Evolutionary conservation across 2,888 invertebrate species (phyloP), one percentile per base, ranked within the genome.

Genomic region (Orgyia antiqua): DNA sequence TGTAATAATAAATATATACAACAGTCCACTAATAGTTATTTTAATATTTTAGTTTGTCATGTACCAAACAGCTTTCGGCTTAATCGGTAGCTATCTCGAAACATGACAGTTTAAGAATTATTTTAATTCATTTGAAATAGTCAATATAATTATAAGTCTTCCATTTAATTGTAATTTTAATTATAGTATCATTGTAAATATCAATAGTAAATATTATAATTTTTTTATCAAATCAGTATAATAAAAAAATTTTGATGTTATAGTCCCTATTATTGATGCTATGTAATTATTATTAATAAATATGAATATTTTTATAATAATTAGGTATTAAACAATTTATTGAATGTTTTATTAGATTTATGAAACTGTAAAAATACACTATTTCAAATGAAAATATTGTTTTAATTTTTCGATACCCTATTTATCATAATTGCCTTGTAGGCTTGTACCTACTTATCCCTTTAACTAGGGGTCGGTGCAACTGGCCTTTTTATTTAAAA

Each of bases 291-390:
- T 49, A 38, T 50, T 42, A 48, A 51, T 56, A 35, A 51, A 41
- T 51, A 57, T 58, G 63, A 66, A 62, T 32, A 82, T 80, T 82
- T 84, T 83, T 82, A 66, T 84, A 82, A 83, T 73, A 62, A 69
- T 50, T 74, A 74, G 60, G 52, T 52, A 64, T 60, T 53, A 52
- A 42, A 37, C 44, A 47, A 24, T 1, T 10, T 13, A 24, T 51
- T 61, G 42, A 61, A 56, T 63, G 60, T 62, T 64, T 61, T 69
- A 69, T 69, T 31, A 64, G 57, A 65, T 65, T 73, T 64, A 69
- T 63, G 69, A 62, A 67, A 73, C 61, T 72, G 67, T 69, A 66
- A 69, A 72, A 76, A 70, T 73, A 82, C 69, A 72, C 62, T 73
- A 77, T 70, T 73, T 67, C 63, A 65, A 68, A 53, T 50, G 40